A percentile compares a stretch with the other conserved stretches of the same genome.
These are phyloP conservation scores for Dromiciops gliroides DNA, from an alignment of 2,113 vertebrate species.

Conservation along the genomic window DNA sequence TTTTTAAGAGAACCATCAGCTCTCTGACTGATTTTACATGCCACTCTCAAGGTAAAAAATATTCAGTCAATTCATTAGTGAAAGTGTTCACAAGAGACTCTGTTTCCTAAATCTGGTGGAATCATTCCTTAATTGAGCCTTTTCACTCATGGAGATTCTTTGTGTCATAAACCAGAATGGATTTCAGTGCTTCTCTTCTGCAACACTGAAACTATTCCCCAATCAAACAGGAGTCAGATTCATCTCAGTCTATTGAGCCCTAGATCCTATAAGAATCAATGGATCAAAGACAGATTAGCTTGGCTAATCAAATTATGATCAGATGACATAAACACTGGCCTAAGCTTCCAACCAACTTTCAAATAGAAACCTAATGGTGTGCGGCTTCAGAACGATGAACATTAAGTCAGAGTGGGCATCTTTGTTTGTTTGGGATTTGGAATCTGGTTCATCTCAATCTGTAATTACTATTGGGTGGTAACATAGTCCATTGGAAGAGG, in stretches of 20 bases:
- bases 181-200: not conserved
- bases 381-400: not conserved
- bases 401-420: not conserved
- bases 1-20: not conserved
- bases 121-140: constrained; percentile 1
- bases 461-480: not conserved
- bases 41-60: not conserved
- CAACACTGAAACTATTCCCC: not conserved
- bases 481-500: not conserved
- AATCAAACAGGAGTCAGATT: not conserved
- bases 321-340: not conserved
- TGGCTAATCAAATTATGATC: not conserved
- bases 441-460: not conserved
- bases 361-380: not conserved
- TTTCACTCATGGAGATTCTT: constrained; percentile 2
- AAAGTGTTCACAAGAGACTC: not conserved
- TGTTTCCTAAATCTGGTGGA: not conserved
- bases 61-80: not conserved
- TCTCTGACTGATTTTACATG: not conserved
- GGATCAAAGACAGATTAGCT: not conserved
- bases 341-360: not conserved
- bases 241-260: not conserved
- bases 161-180: not conserved
- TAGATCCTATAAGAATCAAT: not conserved
- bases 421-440: not conserved